These are phyloP conservation scores for Prosopocoilus inquinatus DNA, from an alignment of 2,888 invertebrate species.

Conservation along the genomic window DNA sequence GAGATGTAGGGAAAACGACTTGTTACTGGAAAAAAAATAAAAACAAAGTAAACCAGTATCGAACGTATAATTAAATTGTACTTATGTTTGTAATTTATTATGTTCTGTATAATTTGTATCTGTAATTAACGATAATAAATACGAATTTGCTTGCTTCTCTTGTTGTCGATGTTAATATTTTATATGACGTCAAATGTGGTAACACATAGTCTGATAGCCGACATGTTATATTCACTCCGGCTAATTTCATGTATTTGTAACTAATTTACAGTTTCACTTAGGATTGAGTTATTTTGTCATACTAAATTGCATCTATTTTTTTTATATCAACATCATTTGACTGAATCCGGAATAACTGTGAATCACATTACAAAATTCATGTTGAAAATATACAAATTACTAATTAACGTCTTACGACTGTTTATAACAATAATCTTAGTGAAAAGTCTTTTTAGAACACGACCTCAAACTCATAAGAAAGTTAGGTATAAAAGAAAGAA, in stretches of 20 bases:
- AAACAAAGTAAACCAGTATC: conserved; percentile 3
- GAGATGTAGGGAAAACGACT: conserved; percentile 24
- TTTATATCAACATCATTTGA: too few relatives aligned
- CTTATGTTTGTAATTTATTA: conserved; percentile 51
- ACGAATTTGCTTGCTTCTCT: conserved; percentile 7
- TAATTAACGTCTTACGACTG: too few relatives aligned
- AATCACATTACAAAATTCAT: too few relatives aligned
- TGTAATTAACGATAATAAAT: conserved; percentile 39
- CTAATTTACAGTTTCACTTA: neutral
- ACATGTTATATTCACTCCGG: neutral
- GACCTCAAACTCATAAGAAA: too few relatives aligned
- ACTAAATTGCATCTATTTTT: too few relatives aligned
- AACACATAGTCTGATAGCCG: neutral
- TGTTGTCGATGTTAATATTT: conserved; percentile 1
- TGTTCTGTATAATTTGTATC: conserved; percentile 48
- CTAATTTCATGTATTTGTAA: conserved; percentile 4
- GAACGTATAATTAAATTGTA: conserved; percentile 49
- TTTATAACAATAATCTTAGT: too few relatives aligned
- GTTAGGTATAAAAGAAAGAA: too few relatives aligned
- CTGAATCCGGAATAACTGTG: too few relatives aligned
- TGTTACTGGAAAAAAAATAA: conserved; percentile 18
- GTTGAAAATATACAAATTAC: too few relatives aligned
- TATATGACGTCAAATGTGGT: conserved; percentile 1
- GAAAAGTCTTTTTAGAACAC: too few relatives aligned
- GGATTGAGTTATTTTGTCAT: too few relatives aligned